Percentiles rank a stretch among this genome's conserved stretches.
phyloP scores from a whole-genome alignment of 2,888 invertebrate species.

The Meghimatium bilineatum region DNA sequence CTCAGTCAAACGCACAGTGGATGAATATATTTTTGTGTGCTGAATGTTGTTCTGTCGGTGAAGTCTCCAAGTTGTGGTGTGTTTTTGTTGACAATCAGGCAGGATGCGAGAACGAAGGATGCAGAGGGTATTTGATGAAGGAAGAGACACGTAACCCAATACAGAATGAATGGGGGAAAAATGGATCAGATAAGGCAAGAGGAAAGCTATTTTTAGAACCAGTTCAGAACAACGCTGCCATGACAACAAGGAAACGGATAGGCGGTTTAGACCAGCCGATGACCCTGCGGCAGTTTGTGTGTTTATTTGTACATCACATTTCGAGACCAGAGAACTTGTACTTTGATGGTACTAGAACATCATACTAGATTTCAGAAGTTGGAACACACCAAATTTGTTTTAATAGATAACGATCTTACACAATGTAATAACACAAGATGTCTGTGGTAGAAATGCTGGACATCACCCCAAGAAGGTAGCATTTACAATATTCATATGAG shows the following conservation, averaged over 20 bases:
- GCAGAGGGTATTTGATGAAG: background rate
- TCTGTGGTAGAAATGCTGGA: too few relatives aligned
- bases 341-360: too few relatives aligned
- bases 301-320: too few relatives aligned
- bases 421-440: too few relatives aligned
- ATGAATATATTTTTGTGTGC: background rate
- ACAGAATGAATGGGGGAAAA: background rate
- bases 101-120: background rate
- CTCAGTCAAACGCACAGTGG: background rate
- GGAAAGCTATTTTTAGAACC: background rate
- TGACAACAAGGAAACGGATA: background rate
- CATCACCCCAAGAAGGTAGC: too few relatives aligned
- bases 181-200: background rate
- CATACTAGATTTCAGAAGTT: too few relatives aligned
- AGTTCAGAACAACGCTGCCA: background rate
- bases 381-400: too few relatives aligned
- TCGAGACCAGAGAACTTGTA: too few relatives aligned
- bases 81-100: background rate
- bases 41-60: background rate
- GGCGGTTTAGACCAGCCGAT: background rate
- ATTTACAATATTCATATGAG: too few relatives aligned
- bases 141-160: background rate
- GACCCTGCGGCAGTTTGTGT: background rate
- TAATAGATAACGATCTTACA: too few relatives aligned
- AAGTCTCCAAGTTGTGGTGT: background rate